Conservation (phyloP, 2,888 invertebrate species). For the Rotaria macrura region DNA sequence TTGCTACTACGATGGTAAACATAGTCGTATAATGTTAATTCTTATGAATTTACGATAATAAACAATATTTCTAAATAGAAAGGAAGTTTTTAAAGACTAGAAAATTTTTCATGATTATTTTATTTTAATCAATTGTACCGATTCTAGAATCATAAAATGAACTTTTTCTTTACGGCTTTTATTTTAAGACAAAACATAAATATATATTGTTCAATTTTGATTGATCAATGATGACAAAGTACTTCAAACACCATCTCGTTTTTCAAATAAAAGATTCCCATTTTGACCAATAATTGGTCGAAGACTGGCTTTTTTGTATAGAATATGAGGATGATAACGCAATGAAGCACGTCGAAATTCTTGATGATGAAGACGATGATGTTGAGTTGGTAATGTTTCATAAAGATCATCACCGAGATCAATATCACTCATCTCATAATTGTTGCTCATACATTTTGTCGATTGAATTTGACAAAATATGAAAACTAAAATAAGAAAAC, state of each 20-base stretch:
- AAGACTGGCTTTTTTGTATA: background rate
- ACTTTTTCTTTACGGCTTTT: background rate
- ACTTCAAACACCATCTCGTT: background rate
- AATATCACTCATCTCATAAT: background rate
- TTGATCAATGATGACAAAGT: background rate
- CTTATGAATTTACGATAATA: too few species aligned
- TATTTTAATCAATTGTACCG: background rate
- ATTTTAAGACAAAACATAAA: background rate
- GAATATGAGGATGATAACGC: background rate
- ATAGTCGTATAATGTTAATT: too few species aligned
- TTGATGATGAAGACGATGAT: background rate
- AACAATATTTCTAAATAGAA: too few species aligned
- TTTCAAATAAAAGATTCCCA: background rate
- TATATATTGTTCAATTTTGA: background rate
- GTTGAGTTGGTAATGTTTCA: background rate
- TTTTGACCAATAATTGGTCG: background rate
- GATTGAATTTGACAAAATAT: background rate
- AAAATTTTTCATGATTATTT: background rate
- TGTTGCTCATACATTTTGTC: background rate
- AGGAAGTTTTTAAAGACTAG: too few species aligned
- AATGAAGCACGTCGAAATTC: background rate
- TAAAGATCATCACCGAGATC: background rate
- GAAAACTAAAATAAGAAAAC: background rate
- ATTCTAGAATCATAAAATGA: background rate
- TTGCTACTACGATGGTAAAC: too few species aligned